phyloP scores from a whole-genome alignment of 2,113 vertebrate species.

The Heterochromis multidens region DNA sequence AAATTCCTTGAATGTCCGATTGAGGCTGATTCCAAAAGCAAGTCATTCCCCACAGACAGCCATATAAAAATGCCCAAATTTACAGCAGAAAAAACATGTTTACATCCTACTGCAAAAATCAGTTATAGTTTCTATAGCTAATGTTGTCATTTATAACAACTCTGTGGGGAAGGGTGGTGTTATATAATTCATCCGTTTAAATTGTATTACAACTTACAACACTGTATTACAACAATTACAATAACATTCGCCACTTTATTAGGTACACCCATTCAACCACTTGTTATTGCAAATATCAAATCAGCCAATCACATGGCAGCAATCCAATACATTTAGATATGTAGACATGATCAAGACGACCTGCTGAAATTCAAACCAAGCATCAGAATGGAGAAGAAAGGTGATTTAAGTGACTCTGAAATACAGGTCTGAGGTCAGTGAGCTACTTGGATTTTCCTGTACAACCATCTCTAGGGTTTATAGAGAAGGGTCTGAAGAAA shows the following conservation, averaged over 20 bases:
- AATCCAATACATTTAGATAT: background rate
- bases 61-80: background rate
- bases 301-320: background rate
- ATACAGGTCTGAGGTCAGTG: background rate
- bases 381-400: background rate
- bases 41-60: background rate
- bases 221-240: background rate
- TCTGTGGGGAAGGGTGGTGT: background rate
- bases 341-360: background rate
- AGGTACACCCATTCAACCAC: background rate
- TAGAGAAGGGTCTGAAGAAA: too few relatives aligned
- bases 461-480: background rate
- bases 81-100: background rate
- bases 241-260: background rate
- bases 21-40: background rate
- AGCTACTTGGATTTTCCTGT: background rate
- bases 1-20: background rate
- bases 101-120: background rate
- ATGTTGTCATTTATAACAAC: background rate
- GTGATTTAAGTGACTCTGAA: background rate
- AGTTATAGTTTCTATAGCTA: background rate
- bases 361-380: background rate
- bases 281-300: background rate
- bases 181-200: background rate
- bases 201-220: background rate